A percentile compares a stretch with the other conserved stretches of the same genome.
phyloP scores from a whole-genome alignment of 2,113 vertebrate genomes.

The Eudorcas thomsonii region DNA sequence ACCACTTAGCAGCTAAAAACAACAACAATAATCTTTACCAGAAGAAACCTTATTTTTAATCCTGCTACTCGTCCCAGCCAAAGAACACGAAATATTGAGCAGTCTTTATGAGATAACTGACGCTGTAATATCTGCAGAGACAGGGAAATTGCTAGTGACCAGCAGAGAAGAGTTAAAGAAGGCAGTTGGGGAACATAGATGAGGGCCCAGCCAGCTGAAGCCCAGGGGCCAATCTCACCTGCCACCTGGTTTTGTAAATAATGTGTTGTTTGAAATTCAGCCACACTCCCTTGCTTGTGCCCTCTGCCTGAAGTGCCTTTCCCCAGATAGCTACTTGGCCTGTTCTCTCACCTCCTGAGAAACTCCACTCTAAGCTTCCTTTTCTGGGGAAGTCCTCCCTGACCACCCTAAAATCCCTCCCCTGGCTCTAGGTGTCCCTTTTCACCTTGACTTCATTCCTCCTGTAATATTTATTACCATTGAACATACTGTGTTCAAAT shows the following conservation, averaged over 20 bases:
- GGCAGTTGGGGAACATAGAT: neutral
- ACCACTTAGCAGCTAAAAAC: neutral
- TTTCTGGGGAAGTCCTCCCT: neutral
- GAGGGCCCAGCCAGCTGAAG: no score
- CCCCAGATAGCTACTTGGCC: neutral
- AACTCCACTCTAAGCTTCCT: neutral
- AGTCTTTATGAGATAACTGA: neutral
- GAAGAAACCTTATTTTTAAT: neutral
- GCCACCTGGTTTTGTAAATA: neutral
- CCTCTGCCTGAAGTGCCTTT: neutral
- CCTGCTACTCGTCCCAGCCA: neutral
- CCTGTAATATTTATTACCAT: neutral
- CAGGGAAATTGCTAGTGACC: neutral
- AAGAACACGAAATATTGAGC: neutral
- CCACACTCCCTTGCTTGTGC: neutral
- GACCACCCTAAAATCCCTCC: neutral
- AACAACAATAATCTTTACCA: neutral
- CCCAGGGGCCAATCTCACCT: neutral
- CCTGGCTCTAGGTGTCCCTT: neutral
- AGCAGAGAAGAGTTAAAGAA: neutral
- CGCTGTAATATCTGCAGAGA: neutral
- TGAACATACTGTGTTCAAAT: neutral
- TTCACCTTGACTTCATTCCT: neutral
- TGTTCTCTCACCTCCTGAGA: fast-evolving
- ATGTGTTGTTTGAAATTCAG: neutral